phyloP scores from a whole-genome alignment of 2,113 vertebrate genomes.

The Sula dactylatra region DNA sequence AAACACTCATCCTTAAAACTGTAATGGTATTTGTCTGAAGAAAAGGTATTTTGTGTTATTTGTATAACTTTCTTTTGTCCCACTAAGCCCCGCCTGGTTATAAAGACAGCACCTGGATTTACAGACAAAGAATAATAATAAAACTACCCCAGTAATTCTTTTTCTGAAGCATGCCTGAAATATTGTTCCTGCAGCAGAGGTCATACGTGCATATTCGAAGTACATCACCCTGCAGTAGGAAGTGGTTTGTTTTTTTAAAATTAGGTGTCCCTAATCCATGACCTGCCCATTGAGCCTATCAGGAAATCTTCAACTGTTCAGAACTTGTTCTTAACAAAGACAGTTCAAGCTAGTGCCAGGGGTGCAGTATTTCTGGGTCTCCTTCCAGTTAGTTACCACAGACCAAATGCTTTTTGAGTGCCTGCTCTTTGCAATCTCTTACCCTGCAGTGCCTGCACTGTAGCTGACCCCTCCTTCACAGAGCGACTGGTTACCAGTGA shows the following conservation, averaged over 20 bases:
- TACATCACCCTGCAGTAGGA: background rate
- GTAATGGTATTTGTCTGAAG: background rate
- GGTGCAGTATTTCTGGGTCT: background rate
- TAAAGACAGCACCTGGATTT: background rate
- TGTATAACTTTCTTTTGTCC: background rate
- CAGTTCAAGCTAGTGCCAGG: background rate
- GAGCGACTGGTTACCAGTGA: background rate
- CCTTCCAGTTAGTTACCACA: background rate
- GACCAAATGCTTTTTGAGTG: background rate
- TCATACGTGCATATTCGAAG: background rate
- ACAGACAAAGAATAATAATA: background rate
- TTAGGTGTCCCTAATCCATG: background rate
- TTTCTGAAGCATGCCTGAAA: background rate
- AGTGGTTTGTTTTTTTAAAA: background rate
- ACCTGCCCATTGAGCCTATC: background rate
- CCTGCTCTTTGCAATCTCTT: background rate
- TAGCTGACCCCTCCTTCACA: background rate
- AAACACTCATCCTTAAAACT: background rate
- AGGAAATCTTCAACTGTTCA: background rate
- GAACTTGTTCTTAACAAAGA: background rate
- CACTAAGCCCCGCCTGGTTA: background rate
- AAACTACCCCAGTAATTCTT: background rate
- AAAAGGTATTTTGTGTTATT: background rate
- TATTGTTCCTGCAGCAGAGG: background rate
- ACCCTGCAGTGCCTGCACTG: rapidly evolving